These are phyloP conservation scores for Delichon dasypus DNA, from an alignment of 2,797 vertebrate genomes.

Conservation along the genomic window DNA sequence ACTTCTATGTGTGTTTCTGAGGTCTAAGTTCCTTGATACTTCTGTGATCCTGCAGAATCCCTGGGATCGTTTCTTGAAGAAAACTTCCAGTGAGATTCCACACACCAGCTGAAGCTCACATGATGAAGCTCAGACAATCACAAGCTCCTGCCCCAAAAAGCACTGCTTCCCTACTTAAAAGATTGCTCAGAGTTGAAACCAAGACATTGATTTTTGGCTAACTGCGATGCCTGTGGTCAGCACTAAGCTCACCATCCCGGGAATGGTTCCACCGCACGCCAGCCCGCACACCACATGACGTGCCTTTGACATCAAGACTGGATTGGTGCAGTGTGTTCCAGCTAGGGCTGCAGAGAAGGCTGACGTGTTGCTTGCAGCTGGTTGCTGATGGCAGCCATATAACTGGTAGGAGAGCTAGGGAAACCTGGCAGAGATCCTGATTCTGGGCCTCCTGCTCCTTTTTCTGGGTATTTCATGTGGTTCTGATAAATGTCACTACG, in stretches of 20 bases:
- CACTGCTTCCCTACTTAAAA: background rate
- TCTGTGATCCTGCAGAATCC: background rate
- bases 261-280: accelerated
- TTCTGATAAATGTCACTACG: background rate
- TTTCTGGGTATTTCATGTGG: background rate
- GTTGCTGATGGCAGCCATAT: background rate
- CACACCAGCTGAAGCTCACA: background rate
- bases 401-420: background rate
- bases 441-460: background rate
- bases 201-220: background rate
- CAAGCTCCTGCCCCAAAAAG: background rate
- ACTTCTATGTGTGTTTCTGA: background rate
- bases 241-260: background rate
- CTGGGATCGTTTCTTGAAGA: accelerated
- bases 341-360: background rate
- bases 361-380: background rate
- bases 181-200: background rate
- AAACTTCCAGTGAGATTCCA: background rate
- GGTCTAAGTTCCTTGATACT: background rate
- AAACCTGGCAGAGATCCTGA: background rate
- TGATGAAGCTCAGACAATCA: background rate
- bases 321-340: background rate
- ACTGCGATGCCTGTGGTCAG: background rate
- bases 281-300: accelerated
- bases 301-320: background rate